These are phyloP conservation scores for Caenorhabditis afra DNA, from an alignment of 2,888 invertebrate genomes.

Conservation along the genomic window DNA sequence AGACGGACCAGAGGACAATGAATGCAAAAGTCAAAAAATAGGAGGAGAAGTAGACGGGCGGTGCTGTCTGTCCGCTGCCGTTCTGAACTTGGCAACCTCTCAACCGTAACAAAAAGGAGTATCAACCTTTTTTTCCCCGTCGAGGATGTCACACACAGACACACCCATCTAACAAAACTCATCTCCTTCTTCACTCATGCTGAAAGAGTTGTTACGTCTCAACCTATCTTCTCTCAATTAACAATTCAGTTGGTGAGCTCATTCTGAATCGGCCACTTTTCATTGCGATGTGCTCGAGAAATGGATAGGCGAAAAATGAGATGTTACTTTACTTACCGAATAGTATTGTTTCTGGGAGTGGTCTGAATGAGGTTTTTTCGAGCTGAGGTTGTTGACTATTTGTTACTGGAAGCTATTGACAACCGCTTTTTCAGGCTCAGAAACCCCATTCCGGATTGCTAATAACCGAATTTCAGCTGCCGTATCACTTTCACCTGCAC, in stretches of 20 bases:
- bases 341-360: background rate
- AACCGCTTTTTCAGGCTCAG: background rate
- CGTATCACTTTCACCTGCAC: slow-evolving; percentile 27
- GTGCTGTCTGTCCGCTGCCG: background rate
- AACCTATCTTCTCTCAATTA: slow-evolving; percentile 48
- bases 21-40: background rate
- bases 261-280: slow-evolving; percentile 31
- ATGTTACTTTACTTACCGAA: too few relatives aligned
- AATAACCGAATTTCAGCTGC: slow-evolving; percentile 17
- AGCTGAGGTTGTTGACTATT: slow-evolving; percentile 14
- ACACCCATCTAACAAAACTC: slow-evolving; percentile 15
- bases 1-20: background rate
- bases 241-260: slow-evolving; percentile 42
- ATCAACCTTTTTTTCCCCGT: slow-evolving; percentile 37
- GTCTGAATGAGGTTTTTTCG: too few relatives aligned
- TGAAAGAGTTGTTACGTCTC: slow-evolving; percentile 48
- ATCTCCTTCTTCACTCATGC: slow-evolving; percentile 40
- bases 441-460: slow-evolving; percentile 1
- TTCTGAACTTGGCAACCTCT: slow-evolving; percentile 29
- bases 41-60: slow-evolving; percentile 2
- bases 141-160: slow-evolving; percentile 18
- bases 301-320: background rate
- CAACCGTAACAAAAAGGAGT: slow-evolving; percentile 32
- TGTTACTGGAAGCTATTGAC: background rate
- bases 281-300: slow-evolving; percentile 8